These are phyloP conservation scores for Ophioninae sp. DNA, from an alignment of 2,888 invertebrate genomes.

Conservation along the genomic window DNA sequence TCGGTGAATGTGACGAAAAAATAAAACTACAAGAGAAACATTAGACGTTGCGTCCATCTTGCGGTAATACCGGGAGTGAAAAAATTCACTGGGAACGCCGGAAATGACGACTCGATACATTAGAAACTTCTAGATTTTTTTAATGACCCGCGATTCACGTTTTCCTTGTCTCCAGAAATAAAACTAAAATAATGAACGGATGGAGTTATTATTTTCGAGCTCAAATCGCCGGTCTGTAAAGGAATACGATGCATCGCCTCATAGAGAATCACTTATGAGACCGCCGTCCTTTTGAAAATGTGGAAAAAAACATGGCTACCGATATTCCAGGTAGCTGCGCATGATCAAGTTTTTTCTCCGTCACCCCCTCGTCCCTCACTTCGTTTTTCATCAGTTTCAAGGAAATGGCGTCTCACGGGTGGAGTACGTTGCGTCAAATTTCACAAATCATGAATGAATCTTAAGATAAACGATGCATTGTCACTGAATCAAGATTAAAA, in stretches of 20 bases:
- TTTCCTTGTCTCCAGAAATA: not conserved
- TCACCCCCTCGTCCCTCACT: constrained; percentile 43
- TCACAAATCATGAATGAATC: constrained; percentile 81
- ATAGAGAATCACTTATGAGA: not conserved
- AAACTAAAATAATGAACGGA: not conserved
- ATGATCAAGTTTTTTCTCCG: constrained; percentile 43
- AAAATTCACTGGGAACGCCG: not conserved
- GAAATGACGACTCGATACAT: constrained; percentile 2
- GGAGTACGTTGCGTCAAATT: constrained; percentile 80
- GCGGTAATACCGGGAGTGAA: not conserved
- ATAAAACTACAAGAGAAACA: not conserved
- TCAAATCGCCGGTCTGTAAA: not conserved
- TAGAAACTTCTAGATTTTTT: not conserved
- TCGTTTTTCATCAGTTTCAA: constrained; percentile 67
- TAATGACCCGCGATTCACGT: not conserved
- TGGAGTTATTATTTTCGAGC: not conserved
- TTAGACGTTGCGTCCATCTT: constrained; percentile 5
- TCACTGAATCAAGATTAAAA: constrained; percentile 65
- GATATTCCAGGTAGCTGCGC: constrained; percentile 49
- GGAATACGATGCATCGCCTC: not conserved
- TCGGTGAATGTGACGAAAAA: not conserved
- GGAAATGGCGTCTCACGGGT: constrained; percentile 82
- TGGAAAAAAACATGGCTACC: constrained; percentile 16
- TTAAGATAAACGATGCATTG: constrained; percentile 72
- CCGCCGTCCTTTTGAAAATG: constrained; percentile 4